Evolutionary conservation across 2,113 vertebrate genomes (phyloP), one percentile per base, ranked within the genome.

Genomic region (Ophiodon elongatus): DNA sequence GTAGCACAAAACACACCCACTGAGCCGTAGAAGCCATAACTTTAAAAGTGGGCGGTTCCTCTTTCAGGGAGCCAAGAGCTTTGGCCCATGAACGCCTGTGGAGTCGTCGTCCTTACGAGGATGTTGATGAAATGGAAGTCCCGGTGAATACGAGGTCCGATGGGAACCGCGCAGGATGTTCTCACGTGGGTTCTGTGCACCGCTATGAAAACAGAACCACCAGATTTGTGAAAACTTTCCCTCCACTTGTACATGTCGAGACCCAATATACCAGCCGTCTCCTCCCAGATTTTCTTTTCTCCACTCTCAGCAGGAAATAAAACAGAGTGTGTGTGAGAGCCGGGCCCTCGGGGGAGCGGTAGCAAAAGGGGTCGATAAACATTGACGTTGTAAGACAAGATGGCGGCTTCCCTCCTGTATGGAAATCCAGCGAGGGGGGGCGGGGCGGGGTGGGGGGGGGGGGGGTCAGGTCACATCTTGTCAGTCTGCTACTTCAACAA

Each of bases 351-450:
- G 2, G 91, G 91, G 88, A 85, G 78, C 76, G 52, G 84, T 84
- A 88, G 88, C 86, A 7, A 6, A 66, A 78, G 4, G 50, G 75
- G 67, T 80, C 15, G 45, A 78, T 90, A 92, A 94, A 94, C 89
- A 92, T 90, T 91, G 89, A 93, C 54, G 10, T 91, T 94, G 93
- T 93, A 93, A 94, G 80, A 89, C 89, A 92, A 91, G 91, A 93
- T 89, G 91, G 87, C 87, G 23, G 89, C 87, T 90, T 86, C 87
- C 84, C 83, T 90, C 76, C 82, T 73, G 73, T 67, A 77, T 73
- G 85, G 73, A 87, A 80, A 80, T 56, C 83, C n/a, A n/a, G n/a
- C n/a, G n/a, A n/a, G n/a, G n/a, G n/a, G n/a, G n/a, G n/a, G n/a
- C n/a, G n/a, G n/a, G n/a, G n/a, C n/a, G n/a, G n/a, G n/a, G n/a